Evolutionary conservation across 2,113 vertebrate species (phyloP).

Genomic region (Scopus umbretta): DNA sequence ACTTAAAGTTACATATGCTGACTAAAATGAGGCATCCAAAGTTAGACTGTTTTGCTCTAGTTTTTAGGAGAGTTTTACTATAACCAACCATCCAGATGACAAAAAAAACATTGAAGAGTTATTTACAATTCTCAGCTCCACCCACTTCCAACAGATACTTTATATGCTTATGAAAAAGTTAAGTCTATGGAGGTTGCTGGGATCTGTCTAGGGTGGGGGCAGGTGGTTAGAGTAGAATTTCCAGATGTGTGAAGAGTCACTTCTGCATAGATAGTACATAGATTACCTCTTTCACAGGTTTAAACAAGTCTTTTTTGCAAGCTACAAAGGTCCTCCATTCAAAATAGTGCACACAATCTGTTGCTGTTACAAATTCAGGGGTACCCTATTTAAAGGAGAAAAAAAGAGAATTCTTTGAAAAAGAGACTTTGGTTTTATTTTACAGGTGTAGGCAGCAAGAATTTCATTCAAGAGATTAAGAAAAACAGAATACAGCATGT

Average conservation of each 20-base stretch:
- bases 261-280: neutral
- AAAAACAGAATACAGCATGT: neutral
- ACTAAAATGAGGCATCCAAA: neutral
- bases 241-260: neutral
- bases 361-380: conserved; percentile 88
- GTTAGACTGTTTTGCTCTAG: neutral
- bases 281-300: conserved; percentile 88
- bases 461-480: neutral
- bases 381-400: conserved; percentile 78
- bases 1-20: neutral
- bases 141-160: neutral
- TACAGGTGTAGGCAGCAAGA: neutral
- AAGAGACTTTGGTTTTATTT: neutral
- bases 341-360: conserved; percentile 91
- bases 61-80: neutral
- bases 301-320: conserved; percentile 87
- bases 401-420: neutral
- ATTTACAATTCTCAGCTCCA: neutral
- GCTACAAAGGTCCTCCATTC: conserved; percentile 90
- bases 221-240: neutral
- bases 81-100: neutral
- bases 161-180: neutral
- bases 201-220: neutral
- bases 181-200: neutral
- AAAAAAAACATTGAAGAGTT: neutral